A percentile compares a stretch with the other conserved stretches of the same genome.
Evolutionary conservation across 2,888 invertebrate species (phyloP).

Genomic region (Drosophila formosana): DNA sequence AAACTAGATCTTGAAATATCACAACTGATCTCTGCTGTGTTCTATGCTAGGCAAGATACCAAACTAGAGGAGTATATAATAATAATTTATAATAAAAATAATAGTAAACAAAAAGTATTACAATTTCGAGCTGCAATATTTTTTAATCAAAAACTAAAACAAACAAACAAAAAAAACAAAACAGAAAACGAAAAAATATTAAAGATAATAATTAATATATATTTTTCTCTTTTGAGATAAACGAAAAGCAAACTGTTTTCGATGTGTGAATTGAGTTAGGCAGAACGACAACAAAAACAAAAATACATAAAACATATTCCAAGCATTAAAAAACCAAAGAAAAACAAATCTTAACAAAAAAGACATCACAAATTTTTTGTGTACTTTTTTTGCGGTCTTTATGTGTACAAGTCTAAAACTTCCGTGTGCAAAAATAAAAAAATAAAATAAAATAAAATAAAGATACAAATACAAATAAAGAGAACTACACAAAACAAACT

Average conservation of each 20-base stretch:
- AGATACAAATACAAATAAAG: conserved; percentile 17
- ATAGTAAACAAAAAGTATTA: conserved; percentile 68
- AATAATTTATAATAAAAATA: conserved; percentile 43
- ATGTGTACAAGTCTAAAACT: conserved; percentile 73
- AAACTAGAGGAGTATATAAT: conserved; percentile 24
- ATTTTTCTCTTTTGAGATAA: conserved; percentile 83
- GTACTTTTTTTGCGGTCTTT: conserved; percentile 67
- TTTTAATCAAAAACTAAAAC: conserved; percentile 73
- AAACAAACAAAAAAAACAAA: conserved; percentile 36
- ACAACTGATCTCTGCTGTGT: conserved; percentile 33
- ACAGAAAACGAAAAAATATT: conserved; percentile 52
- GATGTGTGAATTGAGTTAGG: conserved; percentile 79
- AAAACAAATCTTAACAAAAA: conserved; percentile 31
- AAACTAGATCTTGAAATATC: conserved; percentile 23
- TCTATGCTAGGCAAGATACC: conserved; percentile 25
- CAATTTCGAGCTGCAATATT: conserved; percentile 80
- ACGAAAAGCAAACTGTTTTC: conserved; percentile 65
- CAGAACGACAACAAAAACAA: conserved; percentile 27
- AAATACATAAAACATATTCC: conserved; percentile 66
- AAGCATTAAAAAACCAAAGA: conserved; percentile 72
- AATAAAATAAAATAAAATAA: conserved; percentile 18
- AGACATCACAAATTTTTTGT: conserved; percentile 61
- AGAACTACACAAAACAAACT: conserved; percentile 34
- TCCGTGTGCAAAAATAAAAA: conserved; percentile 68
- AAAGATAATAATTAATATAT: conserved; percentile 77